A percentile compares a stretch with the other conserved stretches of the same genome.
Conservation (phyloP, 2,113 vertebrate species). For the Larimichthys polyactis region DNA sequence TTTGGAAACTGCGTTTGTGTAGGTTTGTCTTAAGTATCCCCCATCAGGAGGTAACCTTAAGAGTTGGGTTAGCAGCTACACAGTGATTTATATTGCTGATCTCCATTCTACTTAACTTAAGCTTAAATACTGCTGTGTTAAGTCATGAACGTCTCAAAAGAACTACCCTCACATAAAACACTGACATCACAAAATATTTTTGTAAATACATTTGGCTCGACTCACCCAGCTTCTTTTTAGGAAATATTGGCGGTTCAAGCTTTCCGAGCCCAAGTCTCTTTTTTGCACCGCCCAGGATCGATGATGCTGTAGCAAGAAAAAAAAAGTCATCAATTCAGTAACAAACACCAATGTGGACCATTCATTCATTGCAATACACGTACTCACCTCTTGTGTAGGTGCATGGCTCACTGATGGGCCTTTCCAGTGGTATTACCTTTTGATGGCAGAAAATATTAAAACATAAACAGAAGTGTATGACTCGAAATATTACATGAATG, state of each 20-base stretch:
- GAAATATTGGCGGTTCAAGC: neutral
- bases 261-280: neutral
- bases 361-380: neutral
- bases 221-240: slow-evolving; percentile 58
- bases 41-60: too few species aligned
- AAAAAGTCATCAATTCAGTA: neutral
- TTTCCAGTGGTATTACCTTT: slow-evolving; percentile 27
- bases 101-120: too few species aligned
- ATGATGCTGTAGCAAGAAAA: slow-evolving; percentile 14
- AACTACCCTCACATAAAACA: neutral
- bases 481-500: neutral
- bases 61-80: too few species aligned
- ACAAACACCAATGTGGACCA: neutral
- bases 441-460: neutral
- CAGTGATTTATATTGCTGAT: too few species aligned
- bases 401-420: slow-evolving; percentile 34
- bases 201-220: neutral
- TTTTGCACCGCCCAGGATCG: neutral
- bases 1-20: too few species aligned
- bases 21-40: too few species aligned
- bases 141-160: too few species aligned
- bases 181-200: neutral
- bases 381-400: neutral
- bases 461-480: neutral
- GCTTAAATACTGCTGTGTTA: too few species aligned